phyloP scores from a whole-genome alignment of 2,797 vertebrate genomes.

The Sitta carolinensis region DNA sequence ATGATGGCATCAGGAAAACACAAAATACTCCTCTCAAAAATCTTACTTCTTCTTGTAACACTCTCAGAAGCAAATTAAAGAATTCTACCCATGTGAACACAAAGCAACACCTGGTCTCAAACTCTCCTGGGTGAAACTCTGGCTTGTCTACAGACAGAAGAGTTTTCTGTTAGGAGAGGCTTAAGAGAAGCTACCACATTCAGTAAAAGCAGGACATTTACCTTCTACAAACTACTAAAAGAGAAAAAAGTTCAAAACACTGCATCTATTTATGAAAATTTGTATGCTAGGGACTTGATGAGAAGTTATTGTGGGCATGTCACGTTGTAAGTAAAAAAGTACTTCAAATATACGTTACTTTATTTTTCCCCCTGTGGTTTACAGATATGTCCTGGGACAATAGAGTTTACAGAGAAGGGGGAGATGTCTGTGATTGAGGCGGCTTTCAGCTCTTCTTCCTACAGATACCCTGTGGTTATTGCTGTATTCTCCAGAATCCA shows the following conservation, averaged over 20 bases:
- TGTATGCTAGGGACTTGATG: background rate
- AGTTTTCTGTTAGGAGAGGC: background rate
- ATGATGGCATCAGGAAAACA: background rate
- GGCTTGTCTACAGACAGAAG: background rate
- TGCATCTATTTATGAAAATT: background rate
- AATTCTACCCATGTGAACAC: background rate
- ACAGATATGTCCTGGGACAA: slow-evolving; percentile 13
- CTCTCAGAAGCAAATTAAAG: background rate
- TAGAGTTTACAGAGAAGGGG: background rate
- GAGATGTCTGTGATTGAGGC: slow-evolving; percentile 28
- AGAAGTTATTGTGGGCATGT: background rate
- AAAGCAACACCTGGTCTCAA: background rate
- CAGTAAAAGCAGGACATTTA: background rate
- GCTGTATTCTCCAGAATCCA: slow-evolving; percentile 50
- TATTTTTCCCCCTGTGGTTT: background rate
- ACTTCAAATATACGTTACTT: background rate
- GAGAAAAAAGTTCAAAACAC: background rate
- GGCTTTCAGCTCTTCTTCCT: slow-evolving; percentile 47
- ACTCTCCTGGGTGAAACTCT: background rate
- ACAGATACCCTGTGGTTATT: slow-evolving; percentile 52
- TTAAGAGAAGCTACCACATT: background rate
- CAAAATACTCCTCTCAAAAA: background rate
- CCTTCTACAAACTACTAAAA: background rate
- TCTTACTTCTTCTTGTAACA: background rate
- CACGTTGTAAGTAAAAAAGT: background rate